Percentiles rank a stretch among this genome's conserved stretches.
Conservation (phyloP, 2,888 invertebrate genomes). For the Melikaiella ostensackeni region DNA sequence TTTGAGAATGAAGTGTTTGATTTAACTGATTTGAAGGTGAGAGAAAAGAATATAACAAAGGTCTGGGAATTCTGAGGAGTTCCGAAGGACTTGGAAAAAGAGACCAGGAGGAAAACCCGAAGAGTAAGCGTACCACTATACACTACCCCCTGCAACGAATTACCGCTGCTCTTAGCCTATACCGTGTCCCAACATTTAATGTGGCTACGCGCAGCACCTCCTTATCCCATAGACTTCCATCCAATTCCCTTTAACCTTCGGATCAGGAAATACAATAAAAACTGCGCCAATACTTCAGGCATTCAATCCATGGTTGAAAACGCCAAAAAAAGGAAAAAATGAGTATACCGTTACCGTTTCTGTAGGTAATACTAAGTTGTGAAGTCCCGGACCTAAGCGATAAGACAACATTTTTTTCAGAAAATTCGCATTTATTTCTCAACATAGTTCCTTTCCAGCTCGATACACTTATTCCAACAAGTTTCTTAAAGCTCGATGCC, state of each 20-base stretch:
- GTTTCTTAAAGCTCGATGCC: too few relatives aligned
- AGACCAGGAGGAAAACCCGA: conserved; percentile 16
- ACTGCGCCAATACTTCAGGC: conserved; percentile 33
- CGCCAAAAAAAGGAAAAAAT: not conserved
- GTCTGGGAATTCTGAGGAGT: not conserved
- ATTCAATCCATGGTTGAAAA: conserved; percentile 32
- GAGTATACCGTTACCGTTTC: too few relatives aligned
- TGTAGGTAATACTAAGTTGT: too few relatives aligned
- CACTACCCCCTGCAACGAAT: conserved; percentile 71
- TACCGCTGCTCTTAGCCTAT: conserved; percentile 74
- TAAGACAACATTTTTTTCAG: too few relatives aligned
- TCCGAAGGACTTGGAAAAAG: conserved; percentile 19
- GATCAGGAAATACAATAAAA: conserved; percentile 70
- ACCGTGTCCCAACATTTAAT: conserved; percentile 71
- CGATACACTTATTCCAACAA: too few relatives aligned
- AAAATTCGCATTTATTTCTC: too few relatives aligned
- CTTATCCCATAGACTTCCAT: conserved; percentile 64
- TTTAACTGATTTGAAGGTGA: not conserved
- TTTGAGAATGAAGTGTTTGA: not conserved
- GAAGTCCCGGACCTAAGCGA: too few relatives aligned
- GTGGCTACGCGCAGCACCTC: conserved; percentile 62
- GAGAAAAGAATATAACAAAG: conserved; percentile 9
- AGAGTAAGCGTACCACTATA: not conserved
- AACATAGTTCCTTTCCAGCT: too few relatives aligned
- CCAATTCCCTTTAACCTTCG: conserved; percentile 73